These are phyloP conservation scores for Vulpes ferrilata DNA, from an alignment of 2,113 vertebrate species.

Conservation along the genomic window DNA sequence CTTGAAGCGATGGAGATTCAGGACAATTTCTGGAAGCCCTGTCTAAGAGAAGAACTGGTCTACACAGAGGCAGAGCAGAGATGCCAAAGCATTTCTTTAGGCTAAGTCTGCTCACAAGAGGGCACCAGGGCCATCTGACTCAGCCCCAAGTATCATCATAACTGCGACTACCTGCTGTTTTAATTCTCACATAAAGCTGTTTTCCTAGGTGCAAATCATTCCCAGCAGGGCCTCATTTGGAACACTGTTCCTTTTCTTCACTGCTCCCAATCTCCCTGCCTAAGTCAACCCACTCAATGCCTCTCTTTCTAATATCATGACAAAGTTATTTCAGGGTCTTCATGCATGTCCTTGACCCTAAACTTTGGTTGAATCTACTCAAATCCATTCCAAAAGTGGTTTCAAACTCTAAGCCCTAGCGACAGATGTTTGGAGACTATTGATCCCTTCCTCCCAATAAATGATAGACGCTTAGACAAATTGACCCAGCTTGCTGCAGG, in stretches of 20 bases:
- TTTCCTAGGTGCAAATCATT: neutral
- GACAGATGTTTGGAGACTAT: neutral
- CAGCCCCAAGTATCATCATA: neutral
- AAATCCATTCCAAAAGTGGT: neutral
- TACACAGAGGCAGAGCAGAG: neutral
- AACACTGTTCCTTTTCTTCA: neutral
- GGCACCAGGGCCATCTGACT: neutral
- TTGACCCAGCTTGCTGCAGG: neutral
- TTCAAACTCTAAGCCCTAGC: neutral
- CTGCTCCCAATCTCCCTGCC: neutral
- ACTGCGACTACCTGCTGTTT: neutral
- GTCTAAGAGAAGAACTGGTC: neutral
- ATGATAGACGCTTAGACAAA: neutral
- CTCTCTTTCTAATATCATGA: neutral
- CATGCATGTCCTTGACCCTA: neutral
- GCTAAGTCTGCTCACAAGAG: neutral
- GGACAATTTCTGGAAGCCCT: neutral
- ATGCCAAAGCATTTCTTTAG: neutral
- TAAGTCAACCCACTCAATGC: neutral
- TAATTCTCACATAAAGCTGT: constrained; percentile 17
- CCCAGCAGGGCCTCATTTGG: neutral
- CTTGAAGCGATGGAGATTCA: neutral
- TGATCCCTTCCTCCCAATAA: neutral
- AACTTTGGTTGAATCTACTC: neutral
- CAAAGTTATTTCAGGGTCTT: neutral